Evolutionary conservation across 2,888 invertebrate genomes (phyloP).

Genomic region (Pegoplata infirma): DNA sequence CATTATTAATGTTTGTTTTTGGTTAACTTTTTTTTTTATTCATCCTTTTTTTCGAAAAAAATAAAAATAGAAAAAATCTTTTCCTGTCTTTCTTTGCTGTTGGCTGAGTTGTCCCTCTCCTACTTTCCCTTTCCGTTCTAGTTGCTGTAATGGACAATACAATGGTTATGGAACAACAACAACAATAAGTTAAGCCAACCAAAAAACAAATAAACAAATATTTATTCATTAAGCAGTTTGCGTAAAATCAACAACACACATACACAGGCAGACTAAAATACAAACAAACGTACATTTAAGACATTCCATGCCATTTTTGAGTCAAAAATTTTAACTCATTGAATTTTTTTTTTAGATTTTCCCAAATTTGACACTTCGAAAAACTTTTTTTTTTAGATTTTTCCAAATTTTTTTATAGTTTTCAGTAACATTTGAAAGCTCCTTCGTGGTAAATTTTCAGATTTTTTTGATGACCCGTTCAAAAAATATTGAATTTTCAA

Average conservation of each 20-base stretch:
- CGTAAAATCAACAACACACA: constrained; percentile 36
- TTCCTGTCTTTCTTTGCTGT: constrained; percentile 42
- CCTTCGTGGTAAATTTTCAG: no score
- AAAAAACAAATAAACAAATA: constrained; percentile 58
- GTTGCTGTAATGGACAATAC: constrained; percentile 60
- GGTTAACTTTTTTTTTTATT: background rate
- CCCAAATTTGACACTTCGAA: no score
- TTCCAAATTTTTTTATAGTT: no score
- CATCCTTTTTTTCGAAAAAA: background rate
- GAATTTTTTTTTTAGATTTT: no score
- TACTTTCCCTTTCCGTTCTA: constrained; percentile 42
- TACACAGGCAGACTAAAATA: background rate
- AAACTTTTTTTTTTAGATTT: no score
- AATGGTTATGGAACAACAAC: constrained; percentile 65
- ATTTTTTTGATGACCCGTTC: no score
- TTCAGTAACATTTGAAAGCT: no score
- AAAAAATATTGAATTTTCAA: no score
- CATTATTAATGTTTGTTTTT: background rate
- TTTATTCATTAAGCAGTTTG: constrained; percentile 60
- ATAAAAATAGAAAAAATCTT: no score
- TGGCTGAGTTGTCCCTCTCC: no score
- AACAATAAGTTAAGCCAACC: constrained; percentile 56
- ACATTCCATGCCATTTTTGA: no score
- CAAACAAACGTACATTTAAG: background rate
- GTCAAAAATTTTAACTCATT: no score